Evolutionary conservation across 2,113 vertebrate species (phyloP).

Genomic region (human): DNA sequence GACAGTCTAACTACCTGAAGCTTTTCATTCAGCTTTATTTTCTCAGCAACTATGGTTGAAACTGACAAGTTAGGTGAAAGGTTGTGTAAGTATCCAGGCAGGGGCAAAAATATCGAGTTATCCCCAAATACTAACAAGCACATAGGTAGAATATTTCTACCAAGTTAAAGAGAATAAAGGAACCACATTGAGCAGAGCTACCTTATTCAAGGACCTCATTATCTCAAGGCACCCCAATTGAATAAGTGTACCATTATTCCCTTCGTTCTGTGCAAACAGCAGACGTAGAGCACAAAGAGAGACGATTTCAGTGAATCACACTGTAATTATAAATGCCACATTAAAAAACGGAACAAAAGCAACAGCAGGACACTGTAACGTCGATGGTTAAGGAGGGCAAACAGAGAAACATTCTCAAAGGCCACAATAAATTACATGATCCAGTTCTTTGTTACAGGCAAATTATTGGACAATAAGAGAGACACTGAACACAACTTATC

Average conservation of each 20-base stretch:
- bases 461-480: neutral
- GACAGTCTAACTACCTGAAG: neutral
- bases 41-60: neutral
- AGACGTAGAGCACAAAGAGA: neutral
- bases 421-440: neutral
- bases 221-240: neutral
- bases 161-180: neutral
- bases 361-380: neutral
- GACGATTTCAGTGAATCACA: neutral
- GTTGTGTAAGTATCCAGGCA: neutral
- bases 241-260: neutral
- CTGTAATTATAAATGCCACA: neutral
- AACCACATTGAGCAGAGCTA: neutral
- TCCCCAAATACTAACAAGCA: conserved; percentile 3
- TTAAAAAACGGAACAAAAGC: conserved; percentile 35
- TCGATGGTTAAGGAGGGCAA: neutral
- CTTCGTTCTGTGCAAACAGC: neutral
- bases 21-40: neutral
- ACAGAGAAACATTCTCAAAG: conserved; percentile 39
- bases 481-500: neutral
- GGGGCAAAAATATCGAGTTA: neutral
- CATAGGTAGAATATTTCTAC: neutral
- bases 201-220: conserved; percentile 39
- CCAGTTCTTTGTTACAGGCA: conserved; percentile 27
- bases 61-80: neutral